A percentile compares a stretch with the other conserved stretches of the same genome.
Evolutionary conservation across 2,888 invertebrate genomes (phyloP).

Genomic region (Lucinisca nassula): DNA sequence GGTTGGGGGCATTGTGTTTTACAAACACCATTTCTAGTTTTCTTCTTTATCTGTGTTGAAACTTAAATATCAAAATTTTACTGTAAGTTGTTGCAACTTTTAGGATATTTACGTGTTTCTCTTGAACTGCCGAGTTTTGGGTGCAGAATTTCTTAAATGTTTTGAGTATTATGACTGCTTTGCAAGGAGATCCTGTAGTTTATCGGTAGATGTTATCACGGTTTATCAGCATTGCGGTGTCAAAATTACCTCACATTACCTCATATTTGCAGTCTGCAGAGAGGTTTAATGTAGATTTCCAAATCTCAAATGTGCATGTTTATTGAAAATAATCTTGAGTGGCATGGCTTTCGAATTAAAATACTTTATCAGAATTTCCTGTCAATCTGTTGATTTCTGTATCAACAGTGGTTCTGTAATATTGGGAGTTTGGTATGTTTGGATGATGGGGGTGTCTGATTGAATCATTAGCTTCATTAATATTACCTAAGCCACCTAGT

Average conservation of each 20-base stretch:
- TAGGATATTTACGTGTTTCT: too few relatives aligned
- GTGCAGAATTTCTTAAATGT: background rate
- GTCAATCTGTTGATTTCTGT: background rate
- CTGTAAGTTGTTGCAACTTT: too few relatives aligned
- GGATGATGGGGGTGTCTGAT: background rate
- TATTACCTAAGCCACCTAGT: background rate
- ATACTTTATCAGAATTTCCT: constrained; percentile 10
- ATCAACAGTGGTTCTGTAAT: constrained; percentile 7
- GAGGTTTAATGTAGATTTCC: too few relatives aligned
- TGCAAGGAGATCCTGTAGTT: background rate
- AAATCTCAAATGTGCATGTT: background rate
- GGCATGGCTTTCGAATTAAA: constrained; percentile 27
- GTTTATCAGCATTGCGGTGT: background rate
- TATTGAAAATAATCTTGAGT: constrained; percentile 13
- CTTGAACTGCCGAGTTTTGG: too few relatives aligned
- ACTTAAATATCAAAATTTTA: too few relatives aligned
- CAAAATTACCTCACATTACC: background rate
- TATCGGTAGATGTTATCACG: background rate
- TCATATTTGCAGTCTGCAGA: background rate
- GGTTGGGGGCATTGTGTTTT: too few relatives aligned
- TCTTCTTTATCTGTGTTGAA: too few relatives aligned
- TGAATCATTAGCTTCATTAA: constrained; percentile 10
- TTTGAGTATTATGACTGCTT: background rate
- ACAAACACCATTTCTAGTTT: too few relatives aligned
- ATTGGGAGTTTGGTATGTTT: background rate